A percentile compares a stretch with the other conserved stretches of the same genome.
These are phyloP conservation scores for Paragorgia papillata DNA, from an alignment of 92 coral and sea anemone species.

Conservation along the genomic window DNA sequence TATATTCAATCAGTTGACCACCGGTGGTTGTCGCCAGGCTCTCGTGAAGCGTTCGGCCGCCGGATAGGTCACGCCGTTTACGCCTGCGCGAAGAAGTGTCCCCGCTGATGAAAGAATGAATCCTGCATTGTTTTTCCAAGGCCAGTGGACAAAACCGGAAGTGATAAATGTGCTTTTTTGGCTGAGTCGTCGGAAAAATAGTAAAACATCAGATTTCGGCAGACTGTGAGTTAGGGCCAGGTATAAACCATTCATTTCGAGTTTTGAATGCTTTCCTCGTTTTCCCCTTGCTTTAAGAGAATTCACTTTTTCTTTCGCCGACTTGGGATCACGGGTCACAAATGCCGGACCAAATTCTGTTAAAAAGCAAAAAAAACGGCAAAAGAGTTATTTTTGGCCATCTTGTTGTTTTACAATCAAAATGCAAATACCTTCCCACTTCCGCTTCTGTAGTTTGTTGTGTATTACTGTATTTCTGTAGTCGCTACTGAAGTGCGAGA, in stretches of 20 bases:
- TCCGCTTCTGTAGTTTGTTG: too few relatives aligned
- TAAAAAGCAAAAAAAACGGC: too few relatives aligned
- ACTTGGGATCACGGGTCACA: constrained; percentile 56
- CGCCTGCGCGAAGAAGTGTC: too few relatives aligned
- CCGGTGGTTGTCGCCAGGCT: constrained; percentile 63
- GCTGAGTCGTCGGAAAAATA: constrained; percentile 69
- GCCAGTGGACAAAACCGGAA: constrained; percentile 50
- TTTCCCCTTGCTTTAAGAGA: constrained; percentile 53
- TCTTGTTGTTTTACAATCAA: too few relatives aligned
- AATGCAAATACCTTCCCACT: too few relatives aligned
- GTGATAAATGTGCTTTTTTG: constrained; percentile 48
- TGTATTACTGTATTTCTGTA: too few relatives aligned
- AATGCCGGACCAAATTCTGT: constrained; percentile 68
- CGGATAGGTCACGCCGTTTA: constrained; percentile 22
- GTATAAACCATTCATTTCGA: constrained; percentile 71
- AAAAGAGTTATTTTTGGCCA: too few relatives aligned
- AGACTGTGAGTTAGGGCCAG: constrained; percentile 61
- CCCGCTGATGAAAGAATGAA: constrained; percentile 52
- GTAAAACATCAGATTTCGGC: constrained; percentile 52
- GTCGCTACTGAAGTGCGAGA: too few relatives aligned
- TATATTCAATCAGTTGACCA: constrained; percentile 50
- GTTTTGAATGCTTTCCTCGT: constrained; percentile 52
- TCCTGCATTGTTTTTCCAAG: constrained; percentile 49
- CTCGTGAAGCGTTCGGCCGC: constrained; percentile 39
- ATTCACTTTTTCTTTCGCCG: constrained; percentile 52